Conservation (phyloP, 2,797 vertebrate species). For the Enoplosus armatus region DNA sequence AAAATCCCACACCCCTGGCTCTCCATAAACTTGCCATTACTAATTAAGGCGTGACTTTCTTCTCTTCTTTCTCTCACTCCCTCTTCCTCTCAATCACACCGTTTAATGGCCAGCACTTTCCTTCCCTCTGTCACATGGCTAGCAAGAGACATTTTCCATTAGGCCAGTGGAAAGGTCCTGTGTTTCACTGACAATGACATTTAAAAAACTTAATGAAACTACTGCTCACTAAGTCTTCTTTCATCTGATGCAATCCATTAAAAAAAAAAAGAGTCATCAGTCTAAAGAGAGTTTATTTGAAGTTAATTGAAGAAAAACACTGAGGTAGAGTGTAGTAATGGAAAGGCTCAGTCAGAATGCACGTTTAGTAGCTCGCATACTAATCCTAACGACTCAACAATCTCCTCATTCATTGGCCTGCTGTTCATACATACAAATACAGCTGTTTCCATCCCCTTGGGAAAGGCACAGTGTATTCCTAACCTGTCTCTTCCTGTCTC, state of each 20-base stretch:
- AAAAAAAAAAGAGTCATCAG: conserved; percentile 42
- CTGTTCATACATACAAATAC: conserved; percentile 39
- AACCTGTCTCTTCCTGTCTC: conserved; percentile 46
- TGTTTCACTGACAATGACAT: conserved; percentile 56
- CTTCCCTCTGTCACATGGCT: conserved; percentile 44
- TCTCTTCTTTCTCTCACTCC: conserved; percentile 46
- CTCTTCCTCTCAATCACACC: conserved; percentile 52
- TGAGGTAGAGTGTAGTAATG: conserved; percentile 2
- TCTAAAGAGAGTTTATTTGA: conserved; percentile 39
- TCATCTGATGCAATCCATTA: conserved; percentile 25
- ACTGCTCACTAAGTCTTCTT: conserved; percentile 26
- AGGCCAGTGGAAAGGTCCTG: conserved; percentile 55
- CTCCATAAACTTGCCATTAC: conserved; percentile 69
- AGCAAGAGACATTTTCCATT: conserved; percentile 62
- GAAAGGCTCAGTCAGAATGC: conserved; percentile 50
- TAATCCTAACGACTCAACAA: conserved; percentile 43
- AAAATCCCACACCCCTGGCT: conserved; percentile 62
- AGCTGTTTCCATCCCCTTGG: conserved; percentile 45
- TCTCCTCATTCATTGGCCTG: conserved; percentile 41
- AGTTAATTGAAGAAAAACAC: conserved; percentile 43
- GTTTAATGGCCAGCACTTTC: conserved; percentile 62
- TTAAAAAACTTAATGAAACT: conserved; percentile 54
- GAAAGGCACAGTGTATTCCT: conserved; percentile 26
- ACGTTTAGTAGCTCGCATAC: conserved; percentile 27
- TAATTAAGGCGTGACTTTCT: conserved; percentile 76